Percentiles rank a stretch among this genome's conserved stretches.
These are phyloP conservation scores for Ophion costatus DNA, from an alignment of 2,888 invertebrate species.

Conservation along the genomic window DNA sequence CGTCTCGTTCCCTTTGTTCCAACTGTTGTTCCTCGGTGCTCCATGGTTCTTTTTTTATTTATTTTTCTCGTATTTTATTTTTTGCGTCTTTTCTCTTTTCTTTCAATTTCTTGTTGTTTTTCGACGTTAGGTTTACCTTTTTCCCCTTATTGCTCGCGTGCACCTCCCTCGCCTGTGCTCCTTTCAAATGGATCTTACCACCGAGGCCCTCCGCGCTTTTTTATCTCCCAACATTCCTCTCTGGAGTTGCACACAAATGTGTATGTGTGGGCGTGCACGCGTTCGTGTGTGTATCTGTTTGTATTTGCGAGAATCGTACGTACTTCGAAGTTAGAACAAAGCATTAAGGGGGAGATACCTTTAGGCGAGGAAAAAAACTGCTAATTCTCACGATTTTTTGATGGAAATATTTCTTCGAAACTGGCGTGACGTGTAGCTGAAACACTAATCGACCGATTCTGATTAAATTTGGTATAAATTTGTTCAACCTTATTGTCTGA, in stretches of 20 bases:
- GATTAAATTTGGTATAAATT: too few relatives aligned
- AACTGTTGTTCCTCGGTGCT: constrained; percentile 40
- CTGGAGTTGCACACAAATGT: neutral
- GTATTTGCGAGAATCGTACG: neutral
- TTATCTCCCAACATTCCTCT: neutral
- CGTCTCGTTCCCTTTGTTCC: constrained; percentile 39
- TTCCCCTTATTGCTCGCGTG: neutral
- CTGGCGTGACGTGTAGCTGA: too few relatives aligned
- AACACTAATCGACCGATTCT: too few relatives aligned
- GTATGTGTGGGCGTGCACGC: neutral
- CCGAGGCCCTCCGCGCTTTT: neutral
- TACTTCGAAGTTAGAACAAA: too few relatives aligned
- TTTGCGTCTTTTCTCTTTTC: neutral
- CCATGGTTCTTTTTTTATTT: too few relatives aligned
- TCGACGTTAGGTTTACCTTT: constrained; percentile 25
- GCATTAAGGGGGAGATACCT: too few relatives aligned
- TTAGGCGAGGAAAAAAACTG: too few relatives aligned
- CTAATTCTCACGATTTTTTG: too few relatives aligned
- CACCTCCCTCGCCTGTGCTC: neutral
- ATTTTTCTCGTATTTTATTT: neutral
- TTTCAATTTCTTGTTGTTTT: neutral
- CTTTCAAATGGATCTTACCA: constrained; percentile 8
- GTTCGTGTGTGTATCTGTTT: neutral
- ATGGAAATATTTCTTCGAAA: too few relatives aligned
- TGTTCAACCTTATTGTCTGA: too few relatives aligned